phyloP scores from a whole-genome alignment of 2,113 vertebrate genomes.

The Spheniscus mendiculus region DNA sequence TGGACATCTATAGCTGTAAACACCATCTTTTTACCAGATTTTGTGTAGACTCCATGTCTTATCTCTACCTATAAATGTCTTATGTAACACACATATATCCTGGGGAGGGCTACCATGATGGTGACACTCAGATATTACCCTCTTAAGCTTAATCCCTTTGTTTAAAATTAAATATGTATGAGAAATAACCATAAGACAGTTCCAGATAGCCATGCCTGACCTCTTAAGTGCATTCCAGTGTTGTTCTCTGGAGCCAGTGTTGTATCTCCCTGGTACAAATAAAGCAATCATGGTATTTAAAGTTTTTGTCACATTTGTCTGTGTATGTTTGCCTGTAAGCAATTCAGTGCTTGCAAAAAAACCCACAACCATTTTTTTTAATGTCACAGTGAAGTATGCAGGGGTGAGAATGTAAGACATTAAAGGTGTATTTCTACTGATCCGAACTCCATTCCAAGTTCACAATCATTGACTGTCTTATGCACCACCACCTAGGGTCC shows the following conservation, averaged over 20 bases:
- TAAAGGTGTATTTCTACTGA: neutral
- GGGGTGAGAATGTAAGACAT: neutral
- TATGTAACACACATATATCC: neutral
- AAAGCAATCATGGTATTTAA: neutral
- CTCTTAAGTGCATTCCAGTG: neutral
- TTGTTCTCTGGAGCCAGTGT: neutral
- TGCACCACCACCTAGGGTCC: fast-evolving
- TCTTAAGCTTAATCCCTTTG: neutral
- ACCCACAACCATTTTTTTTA: neutral
- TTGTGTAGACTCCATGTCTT: neutral
- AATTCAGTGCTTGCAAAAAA: neutral
- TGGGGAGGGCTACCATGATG: neutral
- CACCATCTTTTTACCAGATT: neutral
- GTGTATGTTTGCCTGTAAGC: neutral
- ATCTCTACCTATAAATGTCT: neutral
- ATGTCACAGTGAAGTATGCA: neutral
- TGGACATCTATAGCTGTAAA: neutral
- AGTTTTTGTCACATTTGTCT: neutral
- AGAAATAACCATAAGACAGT: neutral
- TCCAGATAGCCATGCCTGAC: neutral
- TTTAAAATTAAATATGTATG: neutral
- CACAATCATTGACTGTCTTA: neutral
- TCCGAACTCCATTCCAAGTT: neutral
- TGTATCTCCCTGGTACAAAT: neutral
- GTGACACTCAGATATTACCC: neutral